Conservation (phyloP, 2,113 vertebrate genomes). For the Chelonoidis abingdonii region DNA sequence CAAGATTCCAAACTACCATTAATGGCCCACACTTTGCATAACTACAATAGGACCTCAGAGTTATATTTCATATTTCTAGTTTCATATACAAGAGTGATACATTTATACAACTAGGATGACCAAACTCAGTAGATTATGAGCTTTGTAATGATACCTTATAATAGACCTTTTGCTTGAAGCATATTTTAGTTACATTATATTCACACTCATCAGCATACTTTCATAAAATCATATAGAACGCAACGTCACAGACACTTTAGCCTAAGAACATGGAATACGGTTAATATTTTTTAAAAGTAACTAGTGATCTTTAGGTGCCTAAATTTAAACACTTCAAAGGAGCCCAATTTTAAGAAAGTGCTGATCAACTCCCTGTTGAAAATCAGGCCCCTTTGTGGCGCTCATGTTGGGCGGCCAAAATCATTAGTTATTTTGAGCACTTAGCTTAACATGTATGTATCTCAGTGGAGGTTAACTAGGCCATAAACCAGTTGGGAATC, state of each 20-base stretch:
- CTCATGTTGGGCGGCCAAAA: not conserved
- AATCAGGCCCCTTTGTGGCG: conserved; percentile 12
- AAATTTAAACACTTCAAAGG: not conserved
- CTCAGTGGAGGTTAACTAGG: not conserved
- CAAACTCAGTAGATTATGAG: too few relatives aligned
- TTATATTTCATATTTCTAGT: too few relatives aligned
- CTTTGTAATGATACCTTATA: too few relatives aligned
- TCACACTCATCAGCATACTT: too few relatives aligned
- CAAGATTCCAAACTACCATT: too few relatives aligned
- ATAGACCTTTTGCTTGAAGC: too few relatives aligned
- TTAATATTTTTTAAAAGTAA: not conserved
- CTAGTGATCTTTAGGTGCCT: not conserved
- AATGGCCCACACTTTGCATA: too few relatives aligned
- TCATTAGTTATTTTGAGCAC: not conserved
- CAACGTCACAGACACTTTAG: not conserved
- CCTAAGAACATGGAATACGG: not conserved
- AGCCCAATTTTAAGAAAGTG: conserved; percentile 31
- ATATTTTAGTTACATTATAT: too few relatives aligned
- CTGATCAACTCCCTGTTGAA: not conserved
- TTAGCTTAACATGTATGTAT: not conserved
- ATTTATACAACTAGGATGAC: too few relatives aligned
- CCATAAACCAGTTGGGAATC: not conserved
- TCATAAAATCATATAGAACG: too few relatives aligned
- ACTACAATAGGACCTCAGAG: too few relatives aligned
- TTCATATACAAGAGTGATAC: too few relatives aligned